Evolutionary conservation across 2,113 vertebrate genomes (phyloP), one percentile per base, ranked within the genome.

Genomic region (Numenius arquata): DNA sequence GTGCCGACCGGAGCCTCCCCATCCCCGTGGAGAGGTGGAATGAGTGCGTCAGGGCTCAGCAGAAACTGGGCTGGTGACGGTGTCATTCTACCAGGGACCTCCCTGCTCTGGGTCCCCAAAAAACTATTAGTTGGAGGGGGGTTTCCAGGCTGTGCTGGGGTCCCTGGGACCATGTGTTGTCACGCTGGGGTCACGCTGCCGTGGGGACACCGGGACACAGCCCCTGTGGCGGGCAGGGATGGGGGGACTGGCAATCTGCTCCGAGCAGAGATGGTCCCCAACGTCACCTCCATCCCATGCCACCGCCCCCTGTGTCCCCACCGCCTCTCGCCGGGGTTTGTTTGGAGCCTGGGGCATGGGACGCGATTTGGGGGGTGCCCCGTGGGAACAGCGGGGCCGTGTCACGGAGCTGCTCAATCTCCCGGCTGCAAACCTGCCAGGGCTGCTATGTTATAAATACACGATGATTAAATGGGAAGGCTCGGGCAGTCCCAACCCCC

Each of bases 21-120:
- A 3, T 48, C 9, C 34, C 36, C 0, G 0, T 2, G 12, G n/a
- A 22, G 27, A 34, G 48, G 40, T 38, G 88, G 27, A 71, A 12
- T 0, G 50, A 65, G 30, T 1, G 77, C 0, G 20, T n/a, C 89
- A 58, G 95, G 77, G 34, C 85, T 91, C 85, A 12, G 81, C 84
- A 17, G 62, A 26, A 9, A 29, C 74, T 4, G 2, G 6, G 70
- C 61, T 2, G 53, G 70, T 19, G 75, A 50, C 0, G 3, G 62
- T 13, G 36, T 9, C 50, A 0, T 6, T 1, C 32, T 0, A 1
- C 14, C 0, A 0, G 50, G 36, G 38, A 68, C 19, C 6, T 15
- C 76, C 71, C 34, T 22, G 48, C 29, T 41, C 58, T 4, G 0
- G 2, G 5, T 20, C 47, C 79, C 76, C 63, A n/a, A 36, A 85